phyloP scores from a whole-genome alignment of 2,888 invertebrate genomes.

The Lomographa bimaculata region DNA sequence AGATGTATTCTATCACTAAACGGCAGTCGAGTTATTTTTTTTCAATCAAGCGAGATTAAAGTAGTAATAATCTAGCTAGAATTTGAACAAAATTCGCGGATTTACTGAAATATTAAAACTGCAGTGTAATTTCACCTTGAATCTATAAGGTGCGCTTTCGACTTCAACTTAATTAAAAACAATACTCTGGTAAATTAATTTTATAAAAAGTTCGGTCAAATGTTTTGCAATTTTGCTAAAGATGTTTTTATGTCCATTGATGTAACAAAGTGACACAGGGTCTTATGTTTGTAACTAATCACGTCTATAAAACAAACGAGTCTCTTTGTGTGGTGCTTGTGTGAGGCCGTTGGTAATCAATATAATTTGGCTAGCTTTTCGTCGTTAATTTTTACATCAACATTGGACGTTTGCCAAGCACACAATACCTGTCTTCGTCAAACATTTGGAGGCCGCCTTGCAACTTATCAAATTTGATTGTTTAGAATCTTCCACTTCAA shows the following conservation, averaged over 20 bases:
- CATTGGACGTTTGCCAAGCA: conserved; percentile 64
- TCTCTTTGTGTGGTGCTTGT: conserved; percentile 24
- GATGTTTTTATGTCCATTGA: too few species aligned
- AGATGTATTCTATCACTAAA: too few species aligned
- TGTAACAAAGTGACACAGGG: conserved; percentile 2
- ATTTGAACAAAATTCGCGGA: too few species aligned
- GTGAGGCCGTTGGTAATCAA: conserved; percentile 33
- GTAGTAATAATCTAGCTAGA: too few species aligned
- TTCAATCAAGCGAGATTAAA: too few species aligned
- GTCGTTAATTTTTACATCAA: conserved; percentile 50
- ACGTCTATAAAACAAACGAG: conserved; percentile 12
- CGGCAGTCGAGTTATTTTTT: too few species aligned
- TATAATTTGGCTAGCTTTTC: conserved; percentile 43
- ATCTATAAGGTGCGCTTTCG: too few species aligned
- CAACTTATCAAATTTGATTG: conserved; percentile 24
- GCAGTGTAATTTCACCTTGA: too few species aligned
- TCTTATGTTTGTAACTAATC: conserved; percentile 2
- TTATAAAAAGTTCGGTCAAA: too few species aligned
- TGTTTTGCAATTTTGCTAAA: too few species aligned
- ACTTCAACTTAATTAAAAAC: background rate
- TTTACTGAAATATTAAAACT: too few species aligned
- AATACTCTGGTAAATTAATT: background rate
- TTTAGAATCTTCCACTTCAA: conserved; percentile 21
- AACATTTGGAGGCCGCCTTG: conserved; percentile 52
- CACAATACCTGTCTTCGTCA: conserved; percentile 58